Base-by-base conservation (phyloP, 2,888 invertebrate genomes). In the Mimas tiliae region DNA sequence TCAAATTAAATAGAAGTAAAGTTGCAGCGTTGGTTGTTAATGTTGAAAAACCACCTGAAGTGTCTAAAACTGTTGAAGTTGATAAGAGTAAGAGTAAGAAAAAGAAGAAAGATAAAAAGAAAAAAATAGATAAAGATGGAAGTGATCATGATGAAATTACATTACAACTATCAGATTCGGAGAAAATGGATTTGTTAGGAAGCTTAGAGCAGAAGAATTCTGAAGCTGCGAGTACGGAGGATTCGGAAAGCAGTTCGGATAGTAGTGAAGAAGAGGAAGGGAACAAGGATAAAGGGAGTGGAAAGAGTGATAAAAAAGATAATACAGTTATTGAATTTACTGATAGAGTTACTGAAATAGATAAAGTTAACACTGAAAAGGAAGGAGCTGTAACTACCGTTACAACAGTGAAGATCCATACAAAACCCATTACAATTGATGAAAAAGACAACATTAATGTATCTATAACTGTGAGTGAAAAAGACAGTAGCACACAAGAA, bases 101-200 rank as follows among this genome's bases (percentile, higher is more conserved):
- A 69, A 84, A 82, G 66, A 84, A 83, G 64, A 77, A 73, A 21
- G 68, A 69, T 12, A 80, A 78, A 0, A 85, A 87, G 70, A 85
- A 87, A 63, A 88, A 86, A 0, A 87, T 88, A 48, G 91, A 94
- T 70, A 87, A 58, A 58, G 58, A 58, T 11, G 58, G 58, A 7
- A 58, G 58, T 42, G 58, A 58, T 42, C 38, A 90, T 6, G 93
- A 94, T 70, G 94, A 94, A 73, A 92, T 94, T 45, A 92, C 87
- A 1, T 70, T 94, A 0, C 90, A 94, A 66, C 69, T 93, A 16
- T 94, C 94, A 0, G 93, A 94, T 77, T 81, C 90, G 0, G 93
- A 93, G 68, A 93, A 94, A 74, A 91, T 93, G 90, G 93, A 94
- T 80, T 75, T 94, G 8, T 71, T 94, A 45, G 93, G 94, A 75